Evolutionary conservation across 2,888 invertebrate species (phyloP).

Genomic region (Theretra japonica): DNA sequence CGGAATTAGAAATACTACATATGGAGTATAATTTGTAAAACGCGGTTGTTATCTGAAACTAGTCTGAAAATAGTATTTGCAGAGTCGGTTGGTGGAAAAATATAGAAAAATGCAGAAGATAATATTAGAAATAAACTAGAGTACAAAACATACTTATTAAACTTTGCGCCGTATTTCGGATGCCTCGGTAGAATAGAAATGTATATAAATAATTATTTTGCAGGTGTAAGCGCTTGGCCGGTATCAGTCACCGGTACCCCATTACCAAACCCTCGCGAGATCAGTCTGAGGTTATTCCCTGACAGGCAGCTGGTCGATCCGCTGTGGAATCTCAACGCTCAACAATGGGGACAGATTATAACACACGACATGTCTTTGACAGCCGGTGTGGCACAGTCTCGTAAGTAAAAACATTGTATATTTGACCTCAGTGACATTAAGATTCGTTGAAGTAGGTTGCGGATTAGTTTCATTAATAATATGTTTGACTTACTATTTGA

Average conservation of each 20-base stretch:
- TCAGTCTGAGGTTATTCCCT: conserved; percentile 89
- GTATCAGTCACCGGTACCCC: conserved; percentile 86
- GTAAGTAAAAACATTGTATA: conserved; percentile 81
- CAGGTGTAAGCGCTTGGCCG: conserved; percentile 88
- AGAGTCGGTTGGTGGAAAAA: too few relatives aligned
- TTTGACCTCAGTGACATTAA: neutral
- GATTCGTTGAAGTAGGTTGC: neutral
- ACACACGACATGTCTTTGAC: conserved; percentile 92
- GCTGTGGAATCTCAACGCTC: conserved; percentile 89
- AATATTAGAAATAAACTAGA: too few relatives aligned
- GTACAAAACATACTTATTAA: too few relatives aligned
- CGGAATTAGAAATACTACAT: too few relatives aligned
- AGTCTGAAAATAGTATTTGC: too few relatives aligned
- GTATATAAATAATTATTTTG: conserved; percentile 35
- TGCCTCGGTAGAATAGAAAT: neutral
- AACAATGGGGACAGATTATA: conserved; percentile 92
- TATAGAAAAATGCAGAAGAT: too few relatives aligned
- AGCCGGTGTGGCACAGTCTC: conserved; percentile 89
- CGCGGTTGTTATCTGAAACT: too few relatives aligned
- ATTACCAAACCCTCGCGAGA: conserved; percentile 88
- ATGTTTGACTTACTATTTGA: too few relatives aligned
- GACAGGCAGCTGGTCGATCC: conserved; percentile 89
- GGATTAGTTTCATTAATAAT: too few relatives aligned
- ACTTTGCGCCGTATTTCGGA: too few relatives aligned
- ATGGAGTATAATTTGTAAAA: too few relatives aligned